These are phyloP conservation scores for Lacerta bilineata DNA, from an alignment of 2,797 vertebrate species.

Conservation along the genomic window DNA sequence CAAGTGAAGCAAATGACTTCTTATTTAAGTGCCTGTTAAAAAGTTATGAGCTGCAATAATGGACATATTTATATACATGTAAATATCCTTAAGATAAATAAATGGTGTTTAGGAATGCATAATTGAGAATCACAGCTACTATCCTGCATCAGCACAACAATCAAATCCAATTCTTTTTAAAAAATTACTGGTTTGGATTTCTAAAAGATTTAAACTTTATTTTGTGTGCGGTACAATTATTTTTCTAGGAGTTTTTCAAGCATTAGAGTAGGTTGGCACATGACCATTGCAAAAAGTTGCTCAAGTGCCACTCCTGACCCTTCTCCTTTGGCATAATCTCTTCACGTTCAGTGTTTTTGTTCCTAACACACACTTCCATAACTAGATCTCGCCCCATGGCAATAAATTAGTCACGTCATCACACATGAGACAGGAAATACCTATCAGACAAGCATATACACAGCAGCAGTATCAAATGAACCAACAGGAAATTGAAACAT, in stretches of 20 bases:
- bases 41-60: not conserved
- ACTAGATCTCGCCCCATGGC: not conserved
- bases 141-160: slow-evolving; percentile 8
- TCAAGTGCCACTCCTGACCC: slow-evolving; percentile 48
- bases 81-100: not conserved
- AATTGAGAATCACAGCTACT: not conserved
- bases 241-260: slow-evolving; percentile 52
- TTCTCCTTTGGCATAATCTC: slow-evolving; percentile 1
- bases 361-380: not conserved
- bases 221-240: slow-evolving; percentile 2
- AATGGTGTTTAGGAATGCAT: not conserved
- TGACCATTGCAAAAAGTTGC: slow-evolving; percentile 54
- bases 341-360: not conserved
- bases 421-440: not conserved
- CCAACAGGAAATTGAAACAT: slow-evolving; percentile 14
- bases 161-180: slow-evolving; percentile 29
- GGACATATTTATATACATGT: not conserved
- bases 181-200: slow-evolving; percentile 15
- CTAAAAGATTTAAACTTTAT: slow-evolving; percentile 44
- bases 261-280: slow-evolving; percentile 53
- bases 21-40: not conserved
- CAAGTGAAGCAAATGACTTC: not conserved
- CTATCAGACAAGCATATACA: not conserved
- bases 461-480: not conserved
- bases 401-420: not conserved